phyloP scores from a whole-genome alignment of 2,888 invertebrate species.

The Drosophila longiperda region DNA sequence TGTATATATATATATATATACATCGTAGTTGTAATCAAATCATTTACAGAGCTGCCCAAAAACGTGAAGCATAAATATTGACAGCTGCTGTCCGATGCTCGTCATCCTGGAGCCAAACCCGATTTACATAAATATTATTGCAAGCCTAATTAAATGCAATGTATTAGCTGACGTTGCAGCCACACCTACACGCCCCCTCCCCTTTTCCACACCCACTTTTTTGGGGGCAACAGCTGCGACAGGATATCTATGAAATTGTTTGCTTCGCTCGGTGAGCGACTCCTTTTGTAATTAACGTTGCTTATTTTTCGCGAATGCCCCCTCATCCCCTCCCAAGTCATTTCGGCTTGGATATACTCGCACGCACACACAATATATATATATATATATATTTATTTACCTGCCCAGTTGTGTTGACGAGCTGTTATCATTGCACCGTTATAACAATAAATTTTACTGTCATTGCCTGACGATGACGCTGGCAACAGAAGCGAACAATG shows the following conservation, averaged over 20 bases:
- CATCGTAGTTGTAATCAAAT: constrained; percentile 34
- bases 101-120: constrained; percentile 62
- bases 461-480: constrained; percentile 47
- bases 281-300: constrained; percentile 70
- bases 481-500: constrained; percentile 60
- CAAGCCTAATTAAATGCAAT: constrained; percentile 82
- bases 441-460: constrained; percentile 72
- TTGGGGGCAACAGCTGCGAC: constrained; percentile 19
- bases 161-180: constrained; percentile 59
- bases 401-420: constrained; percentile 70
- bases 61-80: constrained; percentile 64
- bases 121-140: constrained; percentile 82
- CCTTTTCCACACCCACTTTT: no score
- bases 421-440: constrained; percentile 76
- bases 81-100: constrained; percentile 54
- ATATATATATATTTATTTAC: constrained; percentile 55
- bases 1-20: no score
- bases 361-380: neutral
- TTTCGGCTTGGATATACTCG: constrained; percentile 20
- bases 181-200: neutral
- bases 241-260: constrained; percentile 42
- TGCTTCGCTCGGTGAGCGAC: constrained; percentile 44
- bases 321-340: neutral
- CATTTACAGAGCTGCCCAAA: constrained; percentile 42
- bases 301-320: constrained; percentile 60